Evolutionary conservation across 2,797 vertebrate genomes (phyloP), one percentile per base, ranked within the genome.

Genomic region (Leptodactylus fallax): DNA sequence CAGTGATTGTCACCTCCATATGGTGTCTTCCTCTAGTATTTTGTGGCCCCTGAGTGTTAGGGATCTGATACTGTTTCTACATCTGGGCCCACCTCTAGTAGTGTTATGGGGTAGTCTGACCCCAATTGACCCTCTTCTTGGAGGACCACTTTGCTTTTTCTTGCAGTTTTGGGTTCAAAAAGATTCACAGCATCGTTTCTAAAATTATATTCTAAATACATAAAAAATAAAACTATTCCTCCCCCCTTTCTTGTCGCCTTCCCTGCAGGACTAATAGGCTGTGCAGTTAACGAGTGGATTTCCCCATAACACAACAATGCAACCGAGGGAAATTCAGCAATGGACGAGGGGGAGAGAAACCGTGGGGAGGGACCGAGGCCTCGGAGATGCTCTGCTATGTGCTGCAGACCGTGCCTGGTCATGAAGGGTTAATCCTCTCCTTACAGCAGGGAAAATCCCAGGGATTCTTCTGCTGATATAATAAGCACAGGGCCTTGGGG

Each of bases 201-300:
- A 36, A 36, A 36, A 36, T 2, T 36, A 36, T 36, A 1, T 36
- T 36, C 36, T 36, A 36, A 36, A 36, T 4, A 2, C 4, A 36
- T 36, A 36, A 36, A 36, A 36, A 36, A 4, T 36, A 36, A 36
- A 36, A 36, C 36, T 36, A n/a, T 4, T 36, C 36, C 36, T 36
- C 36, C 36, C 36, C 36, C 36, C 36, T 36, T 36, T 4, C 36
- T 1, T 36, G 36, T 21, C 51, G 23, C 71, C 63, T 36, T 56
- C 81, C 72, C 81, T 84, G 36, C 17, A 83, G 86, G 81, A 87
- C 58, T 78, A 49, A 27, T 14, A 67, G 14, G 23, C 60, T 60
- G 56, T 55, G 71, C 85, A 81, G 78, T 87, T 67, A 88, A 85
- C 76, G 87, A 60, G 77, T 80, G 87, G 87, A 88, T 85, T 88